Evolutionary conservation across 2,888 invertebrate genomes (phyloP).

Genomic region (Stomorhina lunata): DNA sequence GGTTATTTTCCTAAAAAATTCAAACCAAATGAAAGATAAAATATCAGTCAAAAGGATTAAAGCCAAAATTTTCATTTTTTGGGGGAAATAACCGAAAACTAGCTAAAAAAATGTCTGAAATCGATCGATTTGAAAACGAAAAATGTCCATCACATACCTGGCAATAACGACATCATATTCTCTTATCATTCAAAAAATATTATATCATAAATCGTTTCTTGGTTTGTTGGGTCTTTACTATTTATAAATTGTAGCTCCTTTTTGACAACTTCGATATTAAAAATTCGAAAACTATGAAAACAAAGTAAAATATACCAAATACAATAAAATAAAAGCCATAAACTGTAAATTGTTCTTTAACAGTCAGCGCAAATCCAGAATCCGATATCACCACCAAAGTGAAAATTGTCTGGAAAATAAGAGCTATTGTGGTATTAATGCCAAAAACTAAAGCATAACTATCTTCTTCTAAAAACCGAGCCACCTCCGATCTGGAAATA

Average conservation of each 20-base stretch:
- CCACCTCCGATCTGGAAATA: conserved; percentile 89
- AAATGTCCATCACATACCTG: too few species aligned
- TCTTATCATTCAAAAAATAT: too few species aligned
- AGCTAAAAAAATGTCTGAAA: too few species aligned
- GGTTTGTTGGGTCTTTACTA: too few species aligned
- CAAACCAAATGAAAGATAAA: too few species aligned
- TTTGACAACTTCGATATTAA: conserved; percentile 58
- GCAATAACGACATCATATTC: too few species aligned
- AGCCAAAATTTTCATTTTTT: too few species aligned
- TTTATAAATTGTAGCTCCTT: not conserved
- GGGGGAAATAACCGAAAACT: too few species aligned
- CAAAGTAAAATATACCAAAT: conserved; percentile 74
- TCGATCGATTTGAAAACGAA: too few species aligned
- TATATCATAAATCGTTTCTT: too few species aligned
- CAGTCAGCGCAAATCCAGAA: conserved; percentile 72
- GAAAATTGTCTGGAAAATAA: conserved; percentile 88
- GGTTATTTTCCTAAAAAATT: too few species aligned
- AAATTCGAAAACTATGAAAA: conserved; percentile 73
- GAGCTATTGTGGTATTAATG: conserved; percentile 90
- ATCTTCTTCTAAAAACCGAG: conserved; percentile 88
- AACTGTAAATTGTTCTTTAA: conserved; percentile 75
- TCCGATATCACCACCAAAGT: conserved; percentile 81
- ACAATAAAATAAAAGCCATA: conserved; percentile 78
- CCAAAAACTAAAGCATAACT: conserved; percentile 95
- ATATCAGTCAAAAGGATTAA: too few species aligned